Evolutionary conservation across 2,113 vertebrate species (phyloP).

Genomic region (Paramisgurnus dabryanus): DNA sequence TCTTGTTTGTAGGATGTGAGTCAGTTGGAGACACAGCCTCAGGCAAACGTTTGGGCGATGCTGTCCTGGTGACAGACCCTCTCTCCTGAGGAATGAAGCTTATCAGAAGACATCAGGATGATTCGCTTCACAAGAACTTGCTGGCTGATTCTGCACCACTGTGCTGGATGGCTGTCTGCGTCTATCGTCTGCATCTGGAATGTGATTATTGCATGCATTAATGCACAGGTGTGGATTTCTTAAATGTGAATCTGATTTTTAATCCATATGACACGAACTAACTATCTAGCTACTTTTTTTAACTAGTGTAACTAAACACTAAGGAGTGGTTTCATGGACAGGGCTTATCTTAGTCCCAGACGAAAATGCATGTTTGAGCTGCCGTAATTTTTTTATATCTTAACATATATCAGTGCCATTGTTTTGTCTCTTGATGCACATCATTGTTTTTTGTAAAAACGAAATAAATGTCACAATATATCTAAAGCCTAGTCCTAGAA

Average conservation of each 20-base stretch:
- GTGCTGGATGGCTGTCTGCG: conserved; percentile 38
- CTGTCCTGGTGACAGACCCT: conserved; percentile 41
- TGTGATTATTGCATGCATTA: conserved; percentile 6
- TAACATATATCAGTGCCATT: too few relatives aligned
- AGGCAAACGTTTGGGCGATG: conserved; percentile 52
- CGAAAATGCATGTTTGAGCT: too few relatives aligned
- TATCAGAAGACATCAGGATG: conserved; percentile 60
- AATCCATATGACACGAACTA: not conserved
- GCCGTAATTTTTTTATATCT: too few relatives aligned
- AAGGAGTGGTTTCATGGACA: too few relatives aligned
- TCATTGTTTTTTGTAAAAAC: too few relatives aligned
- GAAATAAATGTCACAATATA: too few relatives aligned
- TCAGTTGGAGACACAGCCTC: conserved; percentile 44
- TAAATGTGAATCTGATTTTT: not conserved
- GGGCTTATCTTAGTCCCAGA: too few relatives aligned
- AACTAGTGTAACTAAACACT: too few relatives aligned
- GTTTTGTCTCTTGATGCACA: too few relatives aligned
- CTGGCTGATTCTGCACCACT: conserved; percentile 38
- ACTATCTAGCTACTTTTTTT: too few relatives aligned
- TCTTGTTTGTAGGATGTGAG: conserved; percentile 54
- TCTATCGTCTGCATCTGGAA: not conserved
- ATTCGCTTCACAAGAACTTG: conserved; percentile 52
- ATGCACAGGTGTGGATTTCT: not conserved
- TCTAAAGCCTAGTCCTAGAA: too few relatives aligned
- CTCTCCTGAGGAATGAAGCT: conserved; percentile 50